Percentiles rank a stretch among this genome's conserved stretches.
These are phyloP conservation scores for Myathropa florea DNA, from an alignment of 2,888 invertebrate species.

Conservation along the genomic window DNA sequence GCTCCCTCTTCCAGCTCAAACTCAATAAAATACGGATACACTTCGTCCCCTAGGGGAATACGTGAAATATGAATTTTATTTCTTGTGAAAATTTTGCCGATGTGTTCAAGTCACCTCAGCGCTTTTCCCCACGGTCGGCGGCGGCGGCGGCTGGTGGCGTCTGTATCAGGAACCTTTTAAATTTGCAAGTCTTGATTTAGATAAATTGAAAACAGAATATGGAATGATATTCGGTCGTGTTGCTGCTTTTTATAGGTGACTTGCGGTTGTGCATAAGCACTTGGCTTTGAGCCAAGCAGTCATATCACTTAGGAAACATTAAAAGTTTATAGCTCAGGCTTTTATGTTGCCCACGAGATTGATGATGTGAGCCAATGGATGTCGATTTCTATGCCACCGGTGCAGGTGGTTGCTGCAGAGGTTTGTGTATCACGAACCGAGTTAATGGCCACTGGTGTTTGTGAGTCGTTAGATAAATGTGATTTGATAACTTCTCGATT, in stretches of 20 bases:
- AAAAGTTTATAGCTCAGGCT: slow-evolving; percentile 36
- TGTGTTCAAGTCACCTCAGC: slow-evolving; percentile 4
- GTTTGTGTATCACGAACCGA: neutral
- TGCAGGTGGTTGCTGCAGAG: slow-evolving; percentile 5
- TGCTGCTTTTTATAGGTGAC: slow-evolving; percentile 55
- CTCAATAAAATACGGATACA: slow-evolving; percentile 56
- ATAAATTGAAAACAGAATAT: slow-evolving; percentile 72
- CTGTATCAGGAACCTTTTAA: slow-evolving; percentile 66
- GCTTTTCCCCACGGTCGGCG: neutral
- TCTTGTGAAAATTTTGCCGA: slow-evolving; percentile 37
- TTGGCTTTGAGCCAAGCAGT: neutral
- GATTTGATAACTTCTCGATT: neutral
- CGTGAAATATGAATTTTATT: slow-evolving; percentile 61
- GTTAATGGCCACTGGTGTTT: neutral
- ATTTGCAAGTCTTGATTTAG: slow-evolving; percentile 73
- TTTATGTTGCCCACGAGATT: slow-evolving; percentile 38
- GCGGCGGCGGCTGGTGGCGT: neutral
- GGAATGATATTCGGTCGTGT: slow-evolving; percentile 61
- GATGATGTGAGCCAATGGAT: slow-evolving; percentile 28
- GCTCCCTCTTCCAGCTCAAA: slow-evolving; percentile 7
- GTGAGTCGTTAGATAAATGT: neutral
- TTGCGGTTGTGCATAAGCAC: slow-evolving; percentile 36
- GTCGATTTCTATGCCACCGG: neutral
- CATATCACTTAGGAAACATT: slow-evolving; percentile 11
- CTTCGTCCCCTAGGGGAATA: slow-evolving; percentile 34